phyloP scores from a whole-genome alignment of 2,888 invertebrate genomes.

The Cepaea hortensis region DNA sequence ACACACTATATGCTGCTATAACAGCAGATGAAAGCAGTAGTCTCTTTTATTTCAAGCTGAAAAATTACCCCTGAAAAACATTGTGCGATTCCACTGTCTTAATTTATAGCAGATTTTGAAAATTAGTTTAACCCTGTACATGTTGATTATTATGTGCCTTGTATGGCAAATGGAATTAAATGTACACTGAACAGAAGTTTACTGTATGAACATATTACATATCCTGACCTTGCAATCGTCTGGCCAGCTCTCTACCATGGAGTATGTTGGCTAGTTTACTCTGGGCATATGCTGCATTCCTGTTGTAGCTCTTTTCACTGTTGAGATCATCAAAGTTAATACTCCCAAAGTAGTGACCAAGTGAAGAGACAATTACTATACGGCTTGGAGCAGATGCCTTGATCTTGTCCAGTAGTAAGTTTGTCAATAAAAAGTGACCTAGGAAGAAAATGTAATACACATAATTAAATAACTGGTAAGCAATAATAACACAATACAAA shows the following conservation, averaged over 20 bases:
- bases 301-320: slow-evolving; percentile 64
- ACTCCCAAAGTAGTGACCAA: slow-evolving; percentile 61
- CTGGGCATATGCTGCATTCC: slow-evolving; percentile 68
- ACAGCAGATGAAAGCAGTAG: no score
- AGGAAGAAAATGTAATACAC: slow-evolving; percentile 32
- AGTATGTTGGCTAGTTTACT: slow-evolving; percentile 74
- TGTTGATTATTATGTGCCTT: no score
- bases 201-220: neutral
- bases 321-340: slow-evolving; percentile 75
- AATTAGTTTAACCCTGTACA: no score
- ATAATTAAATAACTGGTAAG: no score
- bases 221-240: slow-evolving; percentile 66
- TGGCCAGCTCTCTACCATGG: slow-evolving; percentile 69
- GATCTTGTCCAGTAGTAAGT: slow-evolving; percentile 71
- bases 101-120: no score
- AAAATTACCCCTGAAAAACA: no score
- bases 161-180: no score
- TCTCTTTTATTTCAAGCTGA: no score
- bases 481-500: no score
- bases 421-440: slow-evolving; percentile 75
- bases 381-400: slow-evolving; percentile 71
- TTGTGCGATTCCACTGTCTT: no score
- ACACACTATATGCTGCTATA: no score
- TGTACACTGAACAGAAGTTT: no score
- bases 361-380: slow-evolving; percentile 73